Base-by-base conservation (phyloP, 2,113 vertebrate species). In the Chaenocephalus aceratus region DNA sequence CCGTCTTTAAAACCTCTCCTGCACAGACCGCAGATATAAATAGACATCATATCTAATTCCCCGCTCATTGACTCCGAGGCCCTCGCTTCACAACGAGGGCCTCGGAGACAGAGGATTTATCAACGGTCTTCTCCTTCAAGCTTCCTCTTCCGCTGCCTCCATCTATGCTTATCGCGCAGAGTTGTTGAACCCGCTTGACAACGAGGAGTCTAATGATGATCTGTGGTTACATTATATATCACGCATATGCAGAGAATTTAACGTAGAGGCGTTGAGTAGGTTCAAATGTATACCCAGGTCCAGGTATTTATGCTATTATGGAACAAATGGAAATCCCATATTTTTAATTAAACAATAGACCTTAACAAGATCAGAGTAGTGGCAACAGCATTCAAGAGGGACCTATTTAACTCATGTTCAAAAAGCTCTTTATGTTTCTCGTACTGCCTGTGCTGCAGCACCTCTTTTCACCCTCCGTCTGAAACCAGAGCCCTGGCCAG, bases 1-100 rank as follows among this genome's bases (percentile, higher is more conserved):
- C 64, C 3, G 52, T 82, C 54, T 56, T 77, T 84, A 75, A 73
- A 87, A 82, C 34, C 67, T 60, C 57, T 61, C 62, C 54, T 67
- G 58, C 54, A 34, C 34, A 23, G 30, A 58, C 72, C 0, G 14
- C 70, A 49, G 75, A 75, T 90, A 87, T 75, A 86, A 89, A 92
- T 77, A 91, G 87, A 77, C 45, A 72, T 54, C 10, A 77, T 62
- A 72, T 79, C 59, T 52, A 81, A 86, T 78, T 86, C 66, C 58
- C 44, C 48, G 18, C 36, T 79, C 58, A 34, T 52, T 66, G 18
- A 70, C 41, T 16, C 41, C 10, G 10, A 11, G 21, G 67, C 67
- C 15, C 59, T 44, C 15, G 8, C 15, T 14, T 65, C 52, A 63
- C 54, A 54, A 49, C 14, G 10, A 56, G 56, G 49, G 21, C 51